Conservation (phyloP, 2,888 invertebrate genomes). For the Drosophila koepferae region DNA sequence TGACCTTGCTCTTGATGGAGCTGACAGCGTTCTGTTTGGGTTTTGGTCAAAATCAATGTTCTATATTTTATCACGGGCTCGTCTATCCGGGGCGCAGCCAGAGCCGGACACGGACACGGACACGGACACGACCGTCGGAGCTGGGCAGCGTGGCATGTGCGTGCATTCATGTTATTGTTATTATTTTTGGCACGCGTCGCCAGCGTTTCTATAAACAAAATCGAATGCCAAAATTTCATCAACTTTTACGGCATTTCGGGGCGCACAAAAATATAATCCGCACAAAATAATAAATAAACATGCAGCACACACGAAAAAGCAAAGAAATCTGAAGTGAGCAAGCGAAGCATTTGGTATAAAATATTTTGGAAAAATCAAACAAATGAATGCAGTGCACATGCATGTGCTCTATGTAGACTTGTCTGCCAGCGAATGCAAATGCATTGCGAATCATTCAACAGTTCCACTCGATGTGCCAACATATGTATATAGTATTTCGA, state of each 20-base stretch:
- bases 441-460: slow-evolving; percentile 8
- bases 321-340: not conserved
- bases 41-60: slow-evolving; percentile 73
- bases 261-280: slow-evolving; percentile 34
- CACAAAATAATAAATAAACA: slow-evolving; percentile 58
- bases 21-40: slow-evolving; percentile 12
- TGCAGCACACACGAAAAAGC: slow-evolving; percentile 23
- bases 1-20: slow-evolving; percentile 36
- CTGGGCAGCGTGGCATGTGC: slow-evolving; percentile 32
- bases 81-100: slow-evolving; percentile 18
- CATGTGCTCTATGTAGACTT: slow-evolving; percentile 10
- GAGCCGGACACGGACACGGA: slow-evolving; percentile 18
- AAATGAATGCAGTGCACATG: slow-evolving; percentile 11
- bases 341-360: not conserved
- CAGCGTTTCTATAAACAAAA: slow-evolving; percentile 68
- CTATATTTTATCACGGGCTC: slow-evolving; percentile 66
- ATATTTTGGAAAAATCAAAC: slow-evolving; percentile 15
- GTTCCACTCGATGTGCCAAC: not conserved
- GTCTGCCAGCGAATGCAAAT: slow-evolving; percentile 16
- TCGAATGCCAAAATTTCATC: slow-evolving; percentile 57
- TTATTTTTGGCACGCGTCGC: slow-evolving; percentile 81
- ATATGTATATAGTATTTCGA: not conserved
- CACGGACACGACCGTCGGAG: slow-evolving; percentile 4
- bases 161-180: slow-evolving; percentile 59
- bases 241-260: slow-evolving; percentile 64